Evolutionary conservation across 2,888 invertebrate genomes (phyloP), one percentile per base, ranked within the genome.

Genomic region (Cantharis flavilabris): DNA sequence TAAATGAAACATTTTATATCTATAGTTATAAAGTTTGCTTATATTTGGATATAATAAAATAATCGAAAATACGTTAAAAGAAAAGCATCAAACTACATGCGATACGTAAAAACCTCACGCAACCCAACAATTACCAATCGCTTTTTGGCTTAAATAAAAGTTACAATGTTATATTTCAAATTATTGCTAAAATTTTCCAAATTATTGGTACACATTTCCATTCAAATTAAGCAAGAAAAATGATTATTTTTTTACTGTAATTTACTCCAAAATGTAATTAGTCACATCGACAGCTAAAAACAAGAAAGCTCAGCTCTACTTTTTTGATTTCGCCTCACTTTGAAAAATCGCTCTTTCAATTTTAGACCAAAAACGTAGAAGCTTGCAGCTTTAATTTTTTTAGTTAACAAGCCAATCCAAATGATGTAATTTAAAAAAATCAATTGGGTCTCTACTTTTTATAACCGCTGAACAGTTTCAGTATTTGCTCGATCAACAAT

Each of bases 51-150:
- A 49, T 26, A 30, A 30, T 72, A 72, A 72, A 72, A 72, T 65
- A 65, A 72, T 72, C 72, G 72, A 72, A 72, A 30, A 28, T 65
- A 72, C 65, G 65, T 72, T 72, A 72, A 72, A 72, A 72, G 65
- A 65, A 72, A 63, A 63, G 70, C 71, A 18, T 63, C n/a, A 62
- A 64, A 26, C 16, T 14, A 14, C 10, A 62, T 72, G 65, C 64
- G 65, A 72, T 72, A 72, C 65, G 72, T 33, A 18, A 64, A 72
- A 69, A 23, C 49, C 65, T 65, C 72, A 72, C 72, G 72, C 65
- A 67, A 72, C 26, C 13, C 20, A 20, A 30, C 49, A 49, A 49
- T 49, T 49, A 49, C 49, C 49, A 49, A 49, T 49, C 49, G 49
- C 49, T 49, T 49, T 49, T n/a, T n/a, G 49, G 2, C 49, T 49